phyloP scores from a whole-genome alignment of 2,797 vertebrate species.

The Acanthis flammea region DNA sequence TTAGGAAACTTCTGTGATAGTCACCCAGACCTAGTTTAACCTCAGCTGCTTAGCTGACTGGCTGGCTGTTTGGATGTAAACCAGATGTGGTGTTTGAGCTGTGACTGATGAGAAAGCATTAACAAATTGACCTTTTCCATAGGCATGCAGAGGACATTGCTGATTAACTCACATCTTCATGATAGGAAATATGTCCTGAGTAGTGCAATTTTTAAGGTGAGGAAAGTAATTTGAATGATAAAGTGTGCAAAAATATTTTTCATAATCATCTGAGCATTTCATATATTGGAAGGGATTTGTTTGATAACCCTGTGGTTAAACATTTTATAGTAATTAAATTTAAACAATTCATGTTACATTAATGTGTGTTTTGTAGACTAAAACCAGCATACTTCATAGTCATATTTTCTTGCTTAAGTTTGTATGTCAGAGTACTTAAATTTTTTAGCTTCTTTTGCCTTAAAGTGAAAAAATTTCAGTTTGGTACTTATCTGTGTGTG shows the following conservation, averaged over 20 bases:
- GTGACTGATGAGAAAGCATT: background rate
- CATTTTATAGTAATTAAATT: background rate
- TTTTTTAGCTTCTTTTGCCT: slow-evolving; percentile 7
- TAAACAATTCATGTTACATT: background rate
- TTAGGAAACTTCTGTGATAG: background rate
- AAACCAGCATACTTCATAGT: background rate
- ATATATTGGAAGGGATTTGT: background rate
- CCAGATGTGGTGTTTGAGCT: background rate
- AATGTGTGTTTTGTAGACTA: background rate
- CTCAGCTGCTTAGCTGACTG: background rate
- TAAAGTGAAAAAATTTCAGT: background rate
- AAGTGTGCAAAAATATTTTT: background rate
- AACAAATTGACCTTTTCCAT: background rate
- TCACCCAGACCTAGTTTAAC: background rate
- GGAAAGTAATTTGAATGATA: background rate
- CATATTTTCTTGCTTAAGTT: slow-evolving; percentile 18
- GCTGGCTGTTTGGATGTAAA: background rate
- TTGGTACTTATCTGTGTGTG: slow-evolving; percentile 5
- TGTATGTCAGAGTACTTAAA: background rate
- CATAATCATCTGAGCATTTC: background rate
- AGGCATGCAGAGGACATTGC: background rate
- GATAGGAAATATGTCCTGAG: background rate
- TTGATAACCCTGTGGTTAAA: slow-evolving; percentile 13
- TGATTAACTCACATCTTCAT: background rate
- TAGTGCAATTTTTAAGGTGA: background rate